phyloP scores from a whole-genome alignment of 2,797 vertebrate species.

The Danio choprae region DNA sequence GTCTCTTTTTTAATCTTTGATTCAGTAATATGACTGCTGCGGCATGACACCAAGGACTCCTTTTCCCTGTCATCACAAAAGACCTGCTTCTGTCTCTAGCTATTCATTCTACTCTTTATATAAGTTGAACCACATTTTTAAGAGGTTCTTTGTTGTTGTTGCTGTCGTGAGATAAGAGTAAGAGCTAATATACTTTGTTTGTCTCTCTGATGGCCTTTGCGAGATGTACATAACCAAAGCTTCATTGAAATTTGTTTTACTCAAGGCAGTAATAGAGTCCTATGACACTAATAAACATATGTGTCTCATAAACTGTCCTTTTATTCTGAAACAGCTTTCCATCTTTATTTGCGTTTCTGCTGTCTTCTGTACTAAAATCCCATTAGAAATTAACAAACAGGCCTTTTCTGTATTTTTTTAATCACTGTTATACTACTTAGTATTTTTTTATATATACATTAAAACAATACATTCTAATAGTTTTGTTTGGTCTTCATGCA shows the following conservation, averaged over 20 bases:
- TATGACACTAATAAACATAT: not conserved
- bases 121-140: not conserved
- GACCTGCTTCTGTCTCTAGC: not conserved
- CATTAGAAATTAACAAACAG: not conserved
- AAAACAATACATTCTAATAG: no score
- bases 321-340: not conserved
- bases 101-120: not conserved
- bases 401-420: not conserved
- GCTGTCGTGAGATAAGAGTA: not conserved
- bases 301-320: not conserved
- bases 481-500: not conserved
- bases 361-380: not conserved
- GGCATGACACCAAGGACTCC: not conserved
- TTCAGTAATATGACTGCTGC: not conserved
- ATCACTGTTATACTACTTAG: not conserved
- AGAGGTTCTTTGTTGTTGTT: not conserved
- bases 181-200: not conserved
- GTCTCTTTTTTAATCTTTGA: not conserved
- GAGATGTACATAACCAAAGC: not conserved
- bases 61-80: slow-evolving; percentile 4
- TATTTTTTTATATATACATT: not conserved
- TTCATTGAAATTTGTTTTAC: not conserved
- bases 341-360: not conserved
- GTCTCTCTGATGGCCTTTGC: not conserved
- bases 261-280: not conserved